A percentile compares a stretch with the other conserved stretches of the same genome.
phyloP scores from a whole-genome alignment of 2,888 invertebrate genomes.

The Druceiella hillmani region DNA sequence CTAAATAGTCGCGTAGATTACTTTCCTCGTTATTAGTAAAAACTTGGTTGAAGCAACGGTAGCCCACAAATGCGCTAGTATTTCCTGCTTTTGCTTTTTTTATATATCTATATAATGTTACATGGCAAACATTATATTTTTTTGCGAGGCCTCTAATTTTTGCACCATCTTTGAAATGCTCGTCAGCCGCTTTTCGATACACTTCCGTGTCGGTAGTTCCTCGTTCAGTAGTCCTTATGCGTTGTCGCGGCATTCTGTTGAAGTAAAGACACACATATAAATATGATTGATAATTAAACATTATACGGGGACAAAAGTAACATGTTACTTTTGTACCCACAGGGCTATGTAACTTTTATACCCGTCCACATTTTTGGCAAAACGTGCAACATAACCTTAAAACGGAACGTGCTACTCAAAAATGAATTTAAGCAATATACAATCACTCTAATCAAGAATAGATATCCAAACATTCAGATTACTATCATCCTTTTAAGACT shows the following conservation, averaged over 20 bases:
- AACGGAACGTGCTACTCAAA: constrained; percentile 12
- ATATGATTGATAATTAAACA: too few relatives aligned
- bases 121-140: constrained; percentile 19
- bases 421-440: constrained; percentile 9
- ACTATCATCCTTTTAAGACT: constrained; percentile 11
- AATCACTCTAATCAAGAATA: too few relatives aligned
- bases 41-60: constrained; percentile 17
- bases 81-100: constrained; percentile 19
- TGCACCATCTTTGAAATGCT: constrained; percentile 13
- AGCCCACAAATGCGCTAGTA: too few relatives aligned
- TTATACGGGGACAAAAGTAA: constrained; percentile 12
- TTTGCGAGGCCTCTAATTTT: constrained; percentile 17
- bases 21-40: constrained; percentile 14
- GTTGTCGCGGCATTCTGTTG: constrained; percentile 15
- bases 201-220: constrained; percentile 14
- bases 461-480: constrained; percentile 7
- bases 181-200: constrained; percentile 16
- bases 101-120: constrained; percentile 18
- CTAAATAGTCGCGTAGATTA: constrained; percentile 13
- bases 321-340: constrained; percentile 18
- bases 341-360: constrained; percentile 11
- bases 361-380: constrained; percentile 11
- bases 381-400: constrained; percentile 13
- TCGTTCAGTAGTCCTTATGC: constrained; percentile 10
- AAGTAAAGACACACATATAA: constrained; percentile 8